Percentiles rank a stretch among this genome's conserved stretches.
phyloP scores from a whole-genome alignment of 2,113 vertebrate species.

The Procapra przewalskii region DNA sequence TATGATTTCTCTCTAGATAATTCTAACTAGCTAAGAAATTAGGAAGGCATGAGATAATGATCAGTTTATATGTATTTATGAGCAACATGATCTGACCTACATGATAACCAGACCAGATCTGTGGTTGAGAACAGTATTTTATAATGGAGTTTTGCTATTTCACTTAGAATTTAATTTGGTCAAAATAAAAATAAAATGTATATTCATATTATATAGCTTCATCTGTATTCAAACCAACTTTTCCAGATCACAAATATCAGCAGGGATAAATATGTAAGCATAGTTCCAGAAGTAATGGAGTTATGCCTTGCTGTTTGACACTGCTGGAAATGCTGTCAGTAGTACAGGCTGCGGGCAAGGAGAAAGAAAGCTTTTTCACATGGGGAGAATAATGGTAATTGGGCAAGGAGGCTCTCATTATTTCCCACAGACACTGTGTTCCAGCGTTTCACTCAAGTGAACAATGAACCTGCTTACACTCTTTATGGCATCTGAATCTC shows the following conservation, averaged over 20 bases:
- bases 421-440: background rate
- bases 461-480: background rate
- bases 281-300: constrained; percentile 50
- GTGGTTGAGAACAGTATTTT: background rate
- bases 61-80: background rate
- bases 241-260: constrained; percentile 24
- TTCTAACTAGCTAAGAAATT: background rate
- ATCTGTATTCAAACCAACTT: constrained; percentile 39
- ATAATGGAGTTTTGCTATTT: background rate
- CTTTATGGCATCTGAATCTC: background rate
- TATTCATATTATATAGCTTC: background rate
- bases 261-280: constrained; percentile 51
- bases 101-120: background rate
- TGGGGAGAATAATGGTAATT: constrained; percentile 35
- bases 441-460: constrained; percentile 7
- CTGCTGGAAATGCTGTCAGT: constrained; percentile 17
- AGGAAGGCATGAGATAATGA: background rate
- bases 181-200: background rate
- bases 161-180: background rate
- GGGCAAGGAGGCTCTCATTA: constrained; percentile 26
- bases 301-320: constrained; percentile 53
- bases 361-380: constrained; percentile 27
- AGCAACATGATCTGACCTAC: background rate
- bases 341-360: background rate
- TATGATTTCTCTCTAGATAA: background rate